Base-by-base conservation (phyloP, 2,797 vertebrate genomes). In the Sebastes matsubarae region DNA sequence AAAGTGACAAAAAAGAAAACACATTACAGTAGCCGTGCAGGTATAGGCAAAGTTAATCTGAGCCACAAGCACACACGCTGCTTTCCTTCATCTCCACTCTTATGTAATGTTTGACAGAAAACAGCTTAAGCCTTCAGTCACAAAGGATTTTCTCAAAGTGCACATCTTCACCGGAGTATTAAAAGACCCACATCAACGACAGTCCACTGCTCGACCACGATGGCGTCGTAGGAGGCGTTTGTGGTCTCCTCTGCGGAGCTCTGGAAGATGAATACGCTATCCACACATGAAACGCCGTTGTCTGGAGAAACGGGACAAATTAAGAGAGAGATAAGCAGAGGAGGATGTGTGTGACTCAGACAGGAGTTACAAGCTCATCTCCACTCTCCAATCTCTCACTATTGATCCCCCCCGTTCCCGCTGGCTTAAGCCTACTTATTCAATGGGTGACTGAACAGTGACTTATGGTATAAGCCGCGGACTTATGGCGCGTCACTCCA, bases 171-270 rank as follows among this genome's bases (percentile, higher is more conserved):
- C 59, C 61, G 18, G 42, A 81, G 74, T 58, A 65, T 86, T 85
- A 74, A 81, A 73, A 79, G 66, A 92, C 92, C 68, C 88, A 94
- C 90, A 93, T 98, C 96, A 68, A 99, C 95, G 63, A 98, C 93
- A 16, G 98, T 99, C 97, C 98, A 99, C 90, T 99, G 98, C 86
- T 99, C 98, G 9, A 99, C 97, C 84, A 99, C 98, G 85, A 99
- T 99, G 77, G 98, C 98, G 61, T 99, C 98, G 18, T 98, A 99
- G 81, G 96, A 96, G 77, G 93, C 87, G 27, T 80, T 46, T 72
- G 94, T 68, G 72, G 85, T 96, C 94, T 95, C 95, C 90, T 97
- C 97, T 3, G 92, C 88, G 2, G 95, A 89, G 82, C 89, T 94
- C 95, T 98, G 97, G 85, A 99, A 98, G 90, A 99, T 96, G 92